Evolutionary conservation across 53 echinoderm and acorn worm species (phyloP), one percentile per base, ranked within the genome.

Genomic region (Antedon mediterranea): DNA sequence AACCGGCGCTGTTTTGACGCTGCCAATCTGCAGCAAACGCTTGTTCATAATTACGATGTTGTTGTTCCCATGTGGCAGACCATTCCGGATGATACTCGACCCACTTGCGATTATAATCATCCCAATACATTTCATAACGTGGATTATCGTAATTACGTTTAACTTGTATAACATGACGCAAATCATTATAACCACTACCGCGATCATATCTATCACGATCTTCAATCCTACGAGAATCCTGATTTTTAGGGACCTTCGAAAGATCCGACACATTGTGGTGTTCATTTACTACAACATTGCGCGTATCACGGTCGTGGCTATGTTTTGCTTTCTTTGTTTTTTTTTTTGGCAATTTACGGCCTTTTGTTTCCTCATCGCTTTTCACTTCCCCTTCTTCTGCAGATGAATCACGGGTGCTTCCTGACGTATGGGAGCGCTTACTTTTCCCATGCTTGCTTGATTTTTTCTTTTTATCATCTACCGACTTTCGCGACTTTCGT

Each of bases 81-180:
- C 80, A 77, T 30, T 86, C 91, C n/a, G 88, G 73, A 31, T 79
- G 42, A 43, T 83, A 33, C 30, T 91, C 91, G 33, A 84, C 77
- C 32, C 81, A 74, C 23, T 87, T 70, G 29, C 86, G 81, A 73
- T 83, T 86, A 30, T 88, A 81, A 43, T 91, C 88, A 30, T 80
- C 76, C 88, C 91, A 88, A 43, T 81, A 87, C 34, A 74, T 82
- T 29, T 91, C 91, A 31, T 82, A 86, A 32, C 87, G 81, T 73
- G 79, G 75, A 43, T 81, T 73, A 13, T 79, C 86, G 18, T 86
- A 87, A 44, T 90, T 90, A 28, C 94, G 80, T 76, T 93, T 93
- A 34, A 93, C 90, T 74, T 88, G 88, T 70, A 93, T 93, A 4
- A 93, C 94, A 32, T 93, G 94, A 43, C 94, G 77, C 28, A 93